Evolutionary conservation across 2,888 invertebrate genomes (phyloP).

Genomic region (Pyrrhosoma nymphula): DNA sequence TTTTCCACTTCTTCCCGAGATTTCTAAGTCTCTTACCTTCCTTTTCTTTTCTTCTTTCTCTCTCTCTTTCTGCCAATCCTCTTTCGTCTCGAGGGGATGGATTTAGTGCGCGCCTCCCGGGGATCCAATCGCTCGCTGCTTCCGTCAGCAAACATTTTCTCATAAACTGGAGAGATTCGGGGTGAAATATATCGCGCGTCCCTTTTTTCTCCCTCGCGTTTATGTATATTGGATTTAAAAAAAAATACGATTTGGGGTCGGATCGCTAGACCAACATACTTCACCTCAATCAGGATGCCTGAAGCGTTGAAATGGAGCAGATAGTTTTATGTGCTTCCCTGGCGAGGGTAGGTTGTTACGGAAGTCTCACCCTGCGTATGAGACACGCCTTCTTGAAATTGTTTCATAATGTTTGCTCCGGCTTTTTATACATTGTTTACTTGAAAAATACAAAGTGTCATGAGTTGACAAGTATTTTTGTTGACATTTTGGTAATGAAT

Average conservation of each 20-base stretch:
- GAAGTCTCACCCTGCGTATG: too few species aligned
- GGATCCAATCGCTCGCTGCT: not conserved
- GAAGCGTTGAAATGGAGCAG: not conserved
- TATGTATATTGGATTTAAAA: not conserved
- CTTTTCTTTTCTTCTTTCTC: not conserved
- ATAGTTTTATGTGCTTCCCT: not conserved
- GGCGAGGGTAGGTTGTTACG: not conserved
- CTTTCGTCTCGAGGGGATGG: not conserved
- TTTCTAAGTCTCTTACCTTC: not conserved
- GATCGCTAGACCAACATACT: not conserved
- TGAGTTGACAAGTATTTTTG: too few species aligned
- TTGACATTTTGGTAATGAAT: too few species aligned
- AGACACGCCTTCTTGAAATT: too few species aligned
- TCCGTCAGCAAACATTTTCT: slow-evolving; percentile 32
- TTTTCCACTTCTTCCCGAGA: not conserved
- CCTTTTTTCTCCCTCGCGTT: not conserved
- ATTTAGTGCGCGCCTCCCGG: not conserved
- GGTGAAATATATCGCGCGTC: not conserved
- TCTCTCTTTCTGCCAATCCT: not conserved
- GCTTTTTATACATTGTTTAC: too few species aligned
- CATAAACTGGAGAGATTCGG: slow-evolving; percentile 13
- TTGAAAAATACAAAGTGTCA: too few species aligned
- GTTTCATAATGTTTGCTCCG: too few species aligned
- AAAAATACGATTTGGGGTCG: not conserved
- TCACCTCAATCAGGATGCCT: not conserved